Evolutionary conservation across 1,140 invertebrate genomes (phyloP), one percentile per base, ranked within the genome.

Genomic region (Hypothenemus hampei): DNA sequence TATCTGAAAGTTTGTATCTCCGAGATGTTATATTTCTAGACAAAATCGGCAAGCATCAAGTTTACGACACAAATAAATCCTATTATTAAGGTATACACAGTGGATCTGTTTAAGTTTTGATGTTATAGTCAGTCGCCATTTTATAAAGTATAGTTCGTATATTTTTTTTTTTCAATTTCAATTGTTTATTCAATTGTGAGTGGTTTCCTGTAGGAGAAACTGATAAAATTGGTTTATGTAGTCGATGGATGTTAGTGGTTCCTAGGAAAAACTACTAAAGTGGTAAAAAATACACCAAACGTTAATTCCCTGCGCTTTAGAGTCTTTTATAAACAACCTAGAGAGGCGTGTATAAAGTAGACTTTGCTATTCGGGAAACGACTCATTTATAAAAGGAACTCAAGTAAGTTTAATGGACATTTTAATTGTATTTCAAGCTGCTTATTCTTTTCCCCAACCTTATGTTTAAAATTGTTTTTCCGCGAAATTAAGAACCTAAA

Each of bases 321-420:
- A 24, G 33, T 37, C 35, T 41, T 51, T 50, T 51, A 51, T 51
- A 51, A 51, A 51, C 23, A 51, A 41, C 48, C 23, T 10, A 16
- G 37, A 51, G 37, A 15, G 48, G n/a, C 48, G 48, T 51, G 41
- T 51, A 49, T 49, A 49, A 49, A 49, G 47, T 49, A 37, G 33
- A 13, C 47, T 49, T 49, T 49, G 33, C 48, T 22, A 41, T 41
- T 24, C 48, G 3, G 7, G 23, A 20, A 26, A 49, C 19, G 48
- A n/a, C 48, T 51, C 37, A 51, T 53, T 53, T 53, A 53, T 53
- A 45, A 45, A 44, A 18, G 6, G 39, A 8, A 53, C 40, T 44
- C 24, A 53, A 24, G 50, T 36, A 53, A 53, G n/a, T 24, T 45
- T 36, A 53, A 53, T 45, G 33, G 50, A 29, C 15, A 26, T 45